Conservation (phyloP, 2,797 vertebrate species). For the Acanthopagrus latus region DNA sequence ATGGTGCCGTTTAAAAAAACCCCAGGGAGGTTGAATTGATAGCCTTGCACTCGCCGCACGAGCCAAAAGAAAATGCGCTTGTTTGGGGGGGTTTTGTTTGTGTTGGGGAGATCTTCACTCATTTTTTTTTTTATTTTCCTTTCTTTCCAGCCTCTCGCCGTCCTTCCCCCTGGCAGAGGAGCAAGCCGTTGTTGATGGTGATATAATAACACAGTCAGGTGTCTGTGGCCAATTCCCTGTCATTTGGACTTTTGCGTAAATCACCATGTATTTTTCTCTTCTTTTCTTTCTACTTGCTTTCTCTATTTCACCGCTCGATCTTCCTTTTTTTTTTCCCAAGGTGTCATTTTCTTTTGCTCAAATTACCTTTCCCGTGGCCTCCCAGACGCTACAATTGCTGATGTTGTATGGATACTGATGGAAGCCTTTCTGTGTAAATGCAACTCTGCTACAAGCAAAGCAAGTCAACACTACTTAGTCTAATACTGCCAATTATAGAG, state of each 20-base stretch:
- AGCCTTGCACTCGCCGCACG: slow-evolving; percentile 57
- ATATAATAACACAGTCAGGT: slow-evolving; percentile 89
- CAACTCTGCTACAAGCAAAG: slow-evolving; percentile 71
- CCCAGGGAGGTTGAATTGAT: slow-evolving; percentile 76
- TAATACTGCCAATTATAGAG: slow-evolving; percentile 78
- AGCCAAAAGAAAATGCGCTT: slow-evolving; percentile 70
- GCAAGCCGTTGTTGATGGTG: slow-evolving; percentile 80
- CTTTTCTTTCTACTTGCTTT: slow-evolving; percentile 72
- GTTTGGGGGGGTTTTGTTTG: slow-evolving; percentile 75
- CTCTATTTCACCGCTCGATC: slow-evolving; percentile 73
- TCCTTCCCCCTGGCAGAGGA: slow-evolving; percentile 67
- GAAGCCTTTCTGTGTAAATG: slow-evolving; percentile 80
- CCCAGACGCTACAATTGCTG: slow-evolving; percentile 81
- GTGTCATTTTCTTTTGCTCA: slow-evolving; percentile 87
- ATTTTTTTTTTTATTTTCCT: slow-evolving; percentile 67
- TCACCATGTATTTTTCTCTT: slow-evolving; percentile 81
- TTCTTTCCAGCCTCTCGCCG: slow-evolving; percentile 60
- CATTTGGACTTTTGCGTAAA: slow-evolving; percentile 88
- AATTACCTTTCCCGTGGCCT: slow-evolving; percentile 85
- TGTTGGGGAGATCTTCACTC: slow-evolving; percentile 72
- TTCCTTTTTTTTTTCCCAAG: slow-evolving; percentile 63
- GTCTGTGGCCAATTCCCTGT: slow-evolving; percentile 83
- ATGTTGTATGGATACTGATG: slow-evolving; percentile 87
- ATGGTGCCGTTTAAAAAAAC: slow-evolving; percentile 62
- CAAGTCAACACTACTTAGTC: slow-evolving; percentile 78